These are phyloP conservation scores for Lates calcarifer DNA, from an alignment of 2,113 vertebrate species.

Conservation along the genomic window DNA sequence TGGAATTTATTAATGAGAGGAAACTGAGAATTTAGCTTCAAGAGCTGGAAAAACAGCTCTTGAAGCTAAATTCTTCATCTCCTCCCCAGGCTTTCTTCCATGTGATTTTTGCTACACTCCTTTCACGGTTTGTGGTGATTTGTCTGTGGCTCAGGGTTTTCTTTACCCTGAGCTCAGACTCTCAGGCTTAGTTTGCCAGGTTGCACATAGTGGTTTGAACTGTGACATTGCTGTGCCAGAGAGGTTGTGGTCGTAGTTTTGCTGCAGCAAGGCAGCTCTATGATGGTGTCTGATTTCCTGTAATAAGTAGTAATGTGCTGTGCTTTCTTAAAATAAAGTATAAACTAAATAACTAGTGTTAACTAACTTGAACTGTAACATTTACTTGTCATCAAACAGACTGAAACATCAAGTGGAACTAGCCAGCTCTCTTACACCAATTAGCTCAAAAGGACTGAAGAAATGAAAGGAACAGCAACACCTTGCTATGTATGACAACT, in stretches of 20 bases:
- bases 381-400: neutral
- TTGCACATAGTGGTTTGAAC: neutral
- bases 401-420: neutral
- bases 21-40: neutral
- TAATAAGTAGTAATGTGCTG: neutral
- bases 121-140: neutral
- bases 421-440: neutral
- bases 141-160: neutral
- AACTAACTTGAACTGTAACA: too few relatives aligned
- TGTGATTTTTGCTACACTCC: neutral
- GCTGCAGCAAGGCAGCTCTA: neutral
- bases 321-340: neutral
- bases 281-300: neutral
- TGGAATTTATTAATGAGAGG: neutral
- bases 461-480: neutral
- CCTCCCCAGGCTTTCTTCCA: neutral
- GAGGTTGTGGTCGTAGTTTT: neutral
- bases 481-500: neutral
- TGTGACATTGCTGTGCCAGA: neutral
- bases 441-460: neutral
- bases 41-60: neutral
- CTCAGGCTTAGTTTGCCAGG: neutral
- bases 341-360: neutral
- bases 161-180: neutral
- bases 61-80: neutral